Evolutionary conservation across 2,113 vertebrate species (phyloP).

Genomic region (Myotis davidii): DNA sequence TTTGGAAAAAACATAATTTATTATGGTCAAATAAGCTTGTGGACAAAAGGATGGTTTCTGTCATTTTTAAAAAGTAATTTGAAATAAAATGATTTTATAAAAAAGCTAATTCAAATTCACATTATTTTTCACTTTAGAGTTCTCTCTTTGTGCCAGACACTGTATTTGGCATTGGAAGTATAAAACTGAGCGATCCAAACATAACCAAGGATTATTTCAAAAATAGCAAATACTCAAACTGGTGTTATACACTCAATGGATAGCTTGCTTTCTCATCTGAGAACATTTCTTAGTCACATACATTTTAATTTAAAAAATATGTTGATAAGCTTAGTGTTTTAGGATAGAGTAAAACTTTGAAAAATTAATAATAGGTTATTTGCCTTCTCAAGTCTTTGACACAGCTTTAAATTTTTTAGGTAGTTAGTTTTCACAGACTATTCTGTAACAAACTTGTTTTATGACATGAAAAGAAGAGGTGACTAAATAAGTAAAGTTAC

Average conservation of each 20-base stretch:
- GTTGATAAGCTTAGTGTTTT: neutral
- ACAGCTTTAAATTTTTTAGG: neutral
- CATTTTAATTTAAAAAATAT: neutral
- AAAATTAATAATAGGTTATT: neutral
- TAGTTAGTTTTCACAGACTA: neutral
- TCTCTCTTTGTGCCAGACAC: neutral
- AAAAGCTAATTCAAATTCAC: neutral
- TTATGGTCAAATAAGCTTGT: neutral
- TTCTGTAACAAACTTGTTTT: neutral
- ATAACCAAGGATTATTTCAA: neutral
- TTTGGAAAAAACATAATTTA: neutral
- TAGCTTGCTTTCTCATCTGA: neutral
- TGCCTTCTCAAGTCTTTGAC: neutral
- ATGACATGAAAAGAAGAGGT: neutral
- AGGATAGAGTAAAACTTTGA: neutral
- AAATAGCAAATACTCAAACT: neutral
- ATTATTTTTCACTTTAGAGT: neutral
- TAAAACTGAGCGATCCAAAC: neutral
- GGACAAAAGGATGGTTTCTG: neutral
- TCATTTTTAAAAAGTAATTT: neutral
- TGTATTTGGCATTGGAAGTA: constrained; percentile 1
- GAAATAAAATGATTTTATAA: neutral
- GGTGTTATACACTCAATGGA: neutral
- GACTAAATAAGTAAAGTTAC: neutral
- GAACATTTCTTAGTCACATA: neutral